Percentiles rank a stretch among this genome's conserved stretches.
Conservation (phyloP, 2,113 vertebrate species). For the Cebus imitator region DNA sequence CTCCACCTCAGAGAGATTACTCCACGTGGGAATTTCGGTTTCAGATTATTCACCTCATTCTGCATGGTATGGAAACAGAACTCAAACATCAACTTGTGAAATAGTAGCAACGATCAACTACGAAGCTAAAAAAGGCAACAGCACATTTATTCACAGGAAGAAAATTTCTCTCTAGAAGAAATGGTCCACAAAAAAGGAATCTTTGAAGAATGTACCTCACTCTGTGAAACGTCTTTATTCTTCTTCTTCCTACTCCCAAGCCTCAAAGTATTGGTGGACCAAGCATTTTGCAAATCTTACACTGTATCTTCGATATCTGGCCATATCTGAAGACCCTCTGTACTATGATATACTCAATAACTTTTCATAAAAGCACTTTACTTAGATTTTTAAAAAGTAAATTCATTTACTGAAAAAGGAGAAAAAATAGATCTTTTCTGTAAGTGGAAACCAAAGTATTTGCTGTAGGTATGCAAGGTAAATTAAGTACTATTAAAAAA, state of each 20-base stretch:
- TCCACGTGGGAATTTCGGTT: background rate
- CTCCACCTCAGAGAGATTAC: background rate
- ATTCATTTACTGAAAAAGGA: background rate
- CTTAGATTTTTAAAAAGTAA: background rate
- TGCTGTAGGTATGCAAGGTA: background rate
- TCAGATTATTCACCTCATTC: background rate
- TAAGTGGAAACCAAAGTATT: background rate
- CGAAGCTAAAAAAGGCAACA: background rate
- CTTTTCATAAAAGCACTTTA: background rate
- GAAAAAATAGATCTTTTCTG: background rate
- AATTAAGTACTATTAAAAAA: background rate
- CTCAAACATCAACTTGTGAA: no score
- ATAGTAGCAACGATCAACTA: background rate
- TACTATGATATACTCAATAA: background rate
- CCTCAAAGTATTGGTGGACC: no score
- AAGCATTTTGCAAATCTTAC: background rate
- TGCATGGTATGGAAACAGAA: background rate
- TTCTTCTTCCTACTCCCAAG: background rate
- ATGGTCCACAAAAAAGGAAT: background rate
- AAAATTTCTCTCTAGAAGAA: background rate
- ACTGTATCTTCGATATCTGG: background rate
- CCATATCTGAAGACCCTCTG: background rate
- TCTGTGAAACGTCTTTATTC: background rate
- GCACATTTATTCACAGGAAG: background rate
- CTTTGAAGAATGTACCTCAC: background rate